A percentile compares a stretch with the other conserved stretches of the same genome.
phyloP scores from a whole-genome alignment of 2,888 invertebrate genomes.

The Ecliptopera silaceata region DNA sequence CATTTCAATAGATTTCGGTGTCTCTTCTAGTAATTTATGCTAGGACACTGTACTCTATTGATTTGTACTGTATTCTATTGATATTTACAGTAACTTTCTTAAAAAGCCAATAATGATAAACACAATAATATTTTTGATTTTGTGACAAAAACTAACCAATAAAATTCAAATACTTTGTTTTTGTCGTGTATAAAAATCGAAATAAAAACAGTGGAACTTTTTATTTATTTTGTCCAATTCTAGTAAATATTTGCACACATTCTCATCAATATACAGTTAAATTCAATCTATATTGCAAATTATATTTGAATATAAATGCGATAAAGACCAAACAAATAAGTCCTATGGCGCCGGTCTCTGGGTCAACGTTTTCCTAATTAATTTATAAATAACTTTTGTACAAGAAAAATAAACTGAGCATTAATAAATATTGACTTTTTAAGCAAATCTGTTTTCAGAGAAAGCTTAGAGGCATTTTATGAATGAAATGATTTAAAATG shows the following conservation, averaged over 20 bases:
- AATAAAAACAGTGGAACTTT: slow-evolving; percentile 17
- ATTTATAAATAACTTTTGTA: slow-evolving; percentile 8
- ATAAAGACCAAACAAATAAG: slow-evolving; percentile 26
- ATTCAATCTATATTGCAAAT: slow-evolving; percentile 22
- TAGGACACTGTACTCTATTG: too few species aligned
- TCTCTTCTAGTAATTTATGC: too few species aligned
- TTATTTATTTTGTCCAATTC: slow-evolving; percentile 4
- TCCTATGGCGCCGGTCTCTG: slow-evolving; percentile 34
- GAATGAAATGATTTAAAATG: too few species aligned
- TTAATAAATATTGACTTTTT: not conserved
- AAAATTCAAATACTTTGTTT: slow-evolving; percentile 11
- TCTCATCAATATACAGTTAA: slow-evolving; percentile 20
- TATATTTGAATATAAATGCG: slow-evolving; percentile 28
- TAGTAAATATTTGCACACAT: slow-evolving; percentile 19
- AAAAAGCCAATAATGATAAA: too few species aligned
- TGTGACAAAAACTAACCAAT: not conserved
- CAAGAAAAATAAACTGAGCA: not conserved
- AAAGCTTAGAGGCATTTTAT: too few species aligned
- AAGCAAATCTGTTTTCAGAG: not conserved
- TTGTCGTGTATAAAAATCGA: not conserved
- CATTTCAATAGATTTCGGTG: too few species aligned
- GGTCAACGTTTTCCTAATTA: slow-evolving; percentile 31
- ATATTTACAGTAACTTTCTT: too few species aligned
- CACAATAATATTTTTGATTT: not conserved
- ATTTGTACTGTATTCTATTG: too few species aligned